phyloP scores from a whole-genome alignment of 1,140 invertebrate species.

The Brachionus koreanus region DNA sequence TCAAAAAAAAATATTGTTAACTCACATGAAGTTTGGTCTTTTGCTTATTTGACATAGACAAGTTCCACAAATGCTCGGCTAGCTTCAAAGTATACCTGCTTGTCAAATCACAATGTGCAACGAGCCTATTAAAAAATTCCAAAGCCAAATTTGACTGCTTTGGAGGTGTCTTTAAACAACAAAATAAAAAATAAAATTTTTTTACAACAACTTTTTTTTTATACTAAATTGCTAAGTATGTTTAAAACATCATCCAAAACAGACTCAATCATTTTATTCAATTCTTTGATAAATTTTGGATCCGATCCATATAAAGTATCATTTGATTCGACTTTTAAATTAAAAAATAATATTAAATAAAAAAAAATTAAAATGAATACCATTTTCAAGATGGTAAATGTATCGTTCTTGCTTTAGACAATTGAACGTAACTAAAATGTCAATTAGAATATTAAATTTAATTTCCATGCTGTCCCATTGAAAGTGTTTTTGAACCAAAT shows the following conservation, averaged over 20 bases:
- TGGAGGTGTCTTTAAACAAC: slow-evolving; percentile 49
- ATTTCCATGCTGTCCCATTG: slow-evolving; percentile 65
- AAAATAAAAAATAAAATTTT: background rate
- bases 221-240: background rate
- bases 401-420: slow-evolving; percentile 72
- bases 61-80: slow-evolving; percentile 72
- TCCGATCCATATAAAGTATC: slow-evolving; percentile 85
- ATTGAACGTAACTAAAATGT: slow-evolving; percentile 70
- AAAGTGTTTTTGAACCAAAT: slow-evolving; percentile 67
- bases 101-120: slow-evolving; percentile 68
- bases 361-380: slow-evolving; percentile 57
- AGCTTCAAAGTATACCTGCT: slow-evolving; percentile 64
- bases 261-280: slow-evolving; percentile 60
- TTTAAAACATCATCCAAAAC: background rate
- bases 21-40: slow-evolving; percentile 8
- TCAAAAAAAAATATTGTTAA: background rate
- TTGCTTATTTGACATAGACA: slow-evolving; percentile 64
- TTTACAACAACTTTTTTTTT: background rate
- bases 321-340: slow-evolving; percentile 78
- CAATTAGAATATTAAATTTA: slow-evolving; percentile 64
- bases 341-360: background rate
- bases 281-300: slow-evolving; percentile 74
- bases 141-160: slow-evolving; percentile 65
- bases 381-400: slow-evolving; percentile 74
- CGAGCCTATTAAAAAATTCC: slow-evolving; percentile 71